These are phyloP conservation scores for Lepidurus arcticus DNA, from an alignment of 1,140 invertebrate genomes.

Conservation along the genomic window DNA sequence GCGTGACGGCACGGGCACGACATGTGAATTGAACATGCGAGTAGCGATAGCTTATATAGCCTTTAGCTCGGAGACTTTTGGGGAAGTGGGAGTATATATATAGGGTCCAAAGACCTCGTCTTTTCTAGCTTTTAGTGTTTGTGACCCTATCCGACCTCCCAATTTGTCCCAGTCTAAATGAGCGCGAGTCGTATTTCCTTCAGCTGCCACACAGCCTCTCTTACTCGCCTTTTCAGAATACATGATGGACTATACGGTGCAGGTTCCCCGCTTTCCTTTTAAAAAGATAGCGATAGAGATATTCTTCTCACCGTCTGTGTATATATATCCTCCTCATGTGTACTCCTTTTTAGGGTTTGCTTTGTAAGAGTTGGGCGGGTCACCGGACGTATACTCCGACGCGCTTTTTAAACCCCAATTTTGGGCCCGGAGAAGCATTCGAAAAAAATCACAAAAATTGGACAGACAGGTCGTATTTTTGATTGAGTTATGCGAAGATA, in stretches of 20 bases:
- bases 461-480: constrained; percentile 15
- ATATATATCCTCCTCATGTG: too few species aligned
- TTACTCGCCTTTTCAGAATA: neutral
- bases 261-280: too few species aligned
- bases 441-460: neutral
- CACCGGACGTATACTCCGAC: too few species aligned
- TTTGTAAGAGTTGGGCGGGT: too few species aligned
- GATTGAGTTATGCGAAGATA: neutral
- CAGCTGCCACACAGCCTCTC: neutral
- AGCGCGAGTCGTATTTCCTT: constrained; percentile 3
- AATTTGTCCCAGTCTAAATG: constrained; percentile 9
- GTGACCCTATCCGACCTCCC: constrained; percentile 3
- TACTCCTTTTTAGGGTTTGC: too few species aligned
- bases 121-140: neutral
- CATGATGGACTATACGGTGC: neutral
- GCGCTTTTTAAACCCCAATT: neutral
- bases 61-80: too few species aligned
- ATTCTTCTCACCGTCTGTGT: too few species aligned
- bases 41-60: neutral
- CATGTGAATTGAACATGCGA: constrained; percentile 10
- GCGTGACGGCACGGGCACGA: constrained; percentile 12
- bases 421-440: neutral
- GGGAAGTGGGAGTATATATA: too few species aligned
- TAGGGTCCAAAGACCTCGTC: too few species aligned
- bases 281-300: too few species aligned